Conservation (phyloP, 2,888 invertebrate species). For the Galeopsomyia nigrocyanea region DNA sequence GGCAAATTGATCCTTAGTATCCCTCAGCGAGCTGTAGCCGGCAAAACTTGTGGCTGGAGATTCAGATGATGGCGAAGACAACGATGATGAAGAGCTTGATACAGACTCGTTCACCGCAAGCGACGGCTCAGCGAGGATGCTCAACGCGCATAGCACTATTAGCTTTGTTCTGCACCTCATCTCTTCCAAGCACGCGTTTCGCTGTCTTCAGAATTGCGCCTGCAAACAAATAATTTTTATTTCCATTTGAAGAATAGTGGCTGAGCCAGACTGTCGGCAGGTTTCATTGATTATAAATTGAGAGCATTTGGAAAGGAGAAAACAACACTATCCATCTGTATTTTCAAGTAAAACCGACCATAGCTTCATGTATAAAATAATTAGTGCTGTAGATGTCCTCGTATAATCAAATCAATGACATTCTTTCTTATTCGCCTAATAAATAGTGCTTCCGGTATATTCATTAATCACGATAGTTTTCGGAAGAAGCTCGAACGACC, state of each 20-base stretch:
- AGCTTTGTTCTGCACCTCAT: constrained; percentile 40
- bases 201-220: constrained; percentile 24
- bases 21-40: constrained; percentile 13
- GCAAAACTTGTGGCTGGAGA: neutral
- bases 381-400: too few species aligned
- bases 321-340: too few species aligned
- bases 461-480: too few species aligned
- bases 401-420: too few species aligned
- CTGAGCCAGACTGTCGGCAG: neutral
- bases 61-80: neutral
- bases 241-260: too few species aligned
- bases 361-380: too few species aligned
- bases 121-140: constrained; percentile 51
- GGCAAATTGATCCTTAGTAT: neutral
- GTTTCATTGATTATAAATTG: neutral
- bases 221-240: neutral
- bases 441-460: too few species aligned
- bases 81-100: neutral
- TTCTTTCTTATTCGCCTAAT: too few species aligned
- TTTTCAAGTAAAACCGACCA: too few species aligned
- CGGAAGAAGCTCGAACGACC: too few species aligned
- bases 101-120: constrained; percentile 53
- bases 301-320: too few species aligned
- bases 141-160: constrained; percentile 52
- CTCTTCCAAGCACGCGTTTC: neutral